These are phyloP conservation scores for Yponomeuta malinellus DNA, from an alignment of 2,888 invertebrate species.

Conservation along the genomic window DNA sequence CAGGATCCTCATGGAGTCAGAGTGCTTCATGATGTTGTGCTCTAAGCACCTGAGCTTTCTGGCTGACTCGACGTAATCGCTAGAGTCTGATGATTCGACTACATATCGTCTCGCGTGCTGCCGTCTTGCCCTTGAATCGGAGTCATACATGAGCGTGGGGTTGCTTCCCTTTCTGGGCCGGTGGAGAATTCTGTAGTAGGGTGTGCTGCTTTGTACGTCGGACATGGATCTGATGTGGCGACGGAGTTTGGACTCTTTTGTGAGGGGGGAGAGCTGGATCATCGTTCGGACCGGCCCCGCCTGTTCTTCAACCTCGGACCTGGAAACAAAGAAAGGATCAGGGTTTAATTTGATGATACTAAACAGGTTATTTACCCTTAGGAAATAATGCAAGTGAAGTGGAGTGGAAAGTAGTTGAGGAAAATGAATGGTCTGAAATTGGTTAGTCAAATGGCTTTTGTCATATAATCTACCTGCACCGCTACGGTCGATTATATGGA, in stretches of 20 bases:
- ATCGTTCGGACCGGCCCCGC: conserved; percentile 33
- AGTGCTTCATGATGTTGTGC: conserved; percentile 59
- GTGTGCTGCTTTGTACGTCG: conserved; percentile 66
- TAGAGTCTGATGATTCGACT: conserved; percentile 61
- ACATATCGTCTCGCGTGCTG: conserved; percentile 41
- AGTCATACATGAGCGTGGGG: conserved; percentile 58
- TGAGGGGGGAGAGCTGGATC: conserved; percentile 46
- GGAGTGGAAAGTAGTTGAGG: too few species aligned
- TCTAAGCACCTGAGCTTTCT: conserved; percentile 49
- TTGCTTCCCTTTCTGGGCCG: conserved; percentile 50
- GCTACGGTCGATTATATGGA: too few species aligned
- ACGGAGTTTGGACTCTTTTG: conserved; percentile 56
- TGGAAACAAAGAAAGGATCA: conserved; percentile 38
- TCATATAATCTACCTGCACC: too few species aligned
- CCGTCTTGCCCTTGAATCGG: conserved; percentile 55
- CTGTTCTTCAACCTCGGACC: conserved; percentile 51
- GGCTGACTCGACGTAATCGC: conserved; percentile 49
- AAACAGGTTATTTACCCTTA: too few species aligned
- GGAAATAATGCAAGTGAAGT: too few species aligned
- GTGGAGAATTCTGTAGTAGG: conserved; percentile 49
- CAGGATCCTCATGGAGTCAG: conserved; percentile 67
- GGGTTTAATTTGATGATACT: not conserved
- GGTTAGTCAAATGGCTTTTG: too few species aligned
- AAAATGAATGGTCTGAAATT: too few species aligned
- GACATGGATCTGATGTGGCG: conserved; percentile 70